These are phyloP conservation scores for Polyommatus icarus DNA, from an alignment of 2,888 invertebrate species.

Conservation along the genomic window DNA sequence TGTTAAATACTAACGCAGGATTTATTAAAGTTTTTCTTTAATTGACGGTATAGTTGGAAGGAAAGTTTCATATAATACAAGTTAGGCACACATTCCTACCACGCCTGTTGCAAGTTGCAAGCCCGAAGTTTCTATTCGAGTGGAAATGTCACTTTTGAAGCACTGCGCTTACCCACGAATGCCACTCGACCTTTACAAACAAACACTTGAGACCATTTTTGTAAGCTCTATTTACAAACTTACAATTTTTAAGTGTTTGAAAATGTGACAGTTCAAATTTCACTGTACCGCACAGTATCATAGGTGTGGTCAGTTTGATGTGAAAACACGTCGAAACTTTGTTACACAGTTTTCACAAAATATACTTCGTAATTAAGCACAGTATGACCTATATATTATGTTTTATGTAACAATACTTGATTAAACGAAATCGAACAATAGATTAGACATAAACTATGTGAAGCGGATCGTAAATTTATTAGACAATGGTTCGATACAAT, in stretches of 20 bases:
- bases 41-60: constrained; percentile 21
- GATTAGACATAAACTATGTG: constrained; percentile 10
- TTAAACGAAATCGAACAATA: neutral
- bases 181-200: constrained; percentile 41
- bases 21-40: constrained; percentile 23
- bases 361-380: neutral
- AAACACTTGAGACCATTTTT: constrained; percentile 41
- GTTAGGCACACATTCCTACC: constrained; percentile 37
- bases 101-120: constrained; percentile 38
- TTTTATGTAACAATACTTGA: constrained; percentile 11
- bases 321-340: neutral
- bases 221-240: constrained; percentile 6
- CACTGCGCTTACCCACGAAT: constrained; percentile 41
- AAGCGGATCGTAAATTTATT: constrained; percentile 35
- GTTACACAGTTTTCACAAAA: neutral
- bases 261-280: constrained; percentile 9
- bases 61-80: constrained; percentile 28
- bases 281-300: neutral
- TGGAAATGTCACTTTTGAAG: constrained; percentile 46
- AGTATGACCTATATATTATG: neutral
- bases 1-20: neutral
- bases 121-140: constrained; percentile 42
- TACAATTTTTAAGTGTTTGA: constrained; percentile 30
- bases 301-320: neutral
- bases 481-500: constrained; percentile 39